Evolutionary conservation across 2,797 vertebrate species (phyloP), one percentile per base, ranked within the genome.

Genomic region (Tenualosa thibaudeaui): DNA sequence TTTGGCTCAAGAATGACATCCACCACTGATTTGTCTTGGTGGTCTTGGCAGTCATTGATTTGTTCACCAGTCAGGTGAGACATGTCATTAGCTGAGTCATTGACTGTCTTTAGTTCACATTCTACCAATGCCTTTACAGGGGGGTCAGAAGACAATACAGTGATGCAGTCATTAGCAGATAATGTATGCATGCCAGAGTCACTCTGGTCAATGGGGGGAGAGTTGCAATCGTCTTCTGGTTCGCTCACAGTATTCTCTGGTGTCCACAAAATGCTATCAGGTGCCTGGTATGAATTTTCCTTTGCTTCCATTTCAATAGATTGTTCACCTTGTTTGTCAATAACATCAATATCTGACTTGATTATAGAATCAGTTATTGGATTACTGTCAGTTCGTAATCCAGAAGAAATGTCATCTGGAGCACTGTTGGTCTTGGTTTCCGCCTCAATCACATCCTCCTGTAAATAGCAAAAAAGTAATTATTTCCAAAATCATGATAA

Each of bases 91-190:
- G 54, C 17, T 58, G 54, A 3, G 15, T 17, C 15, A 58, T 0
- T 58, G 54, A 19, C 54, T 58, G 19, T 58, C 51, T 53, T 12
- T 2, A 53, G 51, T 53, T 53, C 51, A 53, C 51, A 53, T 53
- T 53, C 51, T 13, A 13, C 51, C 13, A 53, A 53, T 53, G 15
- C 15, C 15, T 53, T 53, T 13, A 13, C 51, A 53, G 51, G 51
- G 12, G 51, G 15, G 15, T 53, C 51, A 53, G 51, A 53, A 53
- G 17, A 56, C 13, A 37, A 50, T 54, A 56, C 51, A 37, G 2
- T 54, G 22, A 53, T 15, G 49, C 37, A 7, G 22, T 62, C 56
- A 83, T 15, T 82, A n/a, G 58, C 86, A 2, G 89, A 91, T 85
- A 89, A 88, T 7, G 5, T 62, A 6, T 62, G 58, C 58, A 62